Percentiles rank a stretch among this genome's conserved stretches.
Evolutionary conservation across 2,113 vertebrate genomes (phyloP).

Genomic region (Centropus bengalensis): DNA sequence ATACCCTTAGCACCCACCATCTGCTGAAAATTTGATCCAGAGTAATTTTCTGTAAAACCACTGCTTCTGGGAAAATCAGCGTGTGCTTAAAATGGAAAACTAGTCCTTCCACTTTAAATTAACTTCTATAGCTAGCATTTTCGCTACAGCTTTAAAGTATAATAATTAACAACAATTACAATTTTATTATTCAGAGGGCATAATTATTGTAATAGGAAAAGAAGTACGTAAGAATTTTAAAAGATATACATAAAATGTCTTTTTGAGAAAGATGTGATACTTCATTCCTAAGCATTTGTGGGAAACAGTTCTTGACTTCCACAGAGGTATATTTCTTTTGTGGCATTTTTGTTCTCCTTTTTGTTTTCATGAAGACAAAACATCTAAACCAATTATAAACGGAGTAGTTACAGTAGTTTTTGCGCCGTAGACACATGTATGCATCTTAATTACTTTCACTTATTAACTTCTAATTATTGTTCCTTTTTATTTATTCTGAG

Average conservation of each 20-base stretch:
- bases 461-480: background rate
- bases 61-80: background rate
- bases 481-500: background rate
- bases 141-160: background rate
- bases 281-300: background rate
- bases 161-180: background rate
- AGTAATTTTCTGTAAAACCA: background rate
- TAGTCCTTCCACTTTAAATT: background rate
- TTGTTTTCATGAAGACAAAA: background rate
- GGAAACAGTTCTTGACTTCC: background rate
- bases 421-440: background rate
- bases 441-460: background rate
- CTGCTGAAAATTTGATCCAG: background rate
- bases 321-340: background rate
- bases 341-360: background rate
- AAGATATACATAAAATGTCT: background rate
- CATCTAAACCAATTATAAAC: background rate
- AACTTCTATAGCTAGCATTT: background rate
- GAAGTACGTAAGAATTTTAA: background rate
- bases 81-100: background rate
- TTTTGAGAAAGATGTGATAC: background rate
- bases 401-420: background rate
- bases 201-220: background rate
- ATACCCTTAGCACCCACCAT: background rate
- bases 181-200: background rate